Percentiles rank a stretch among this genome's conserved stretches.
phyloP scores from a whole-genome alignment of 1,140 invertebrate genomes.

The Aradophagus sp. region DNA sequence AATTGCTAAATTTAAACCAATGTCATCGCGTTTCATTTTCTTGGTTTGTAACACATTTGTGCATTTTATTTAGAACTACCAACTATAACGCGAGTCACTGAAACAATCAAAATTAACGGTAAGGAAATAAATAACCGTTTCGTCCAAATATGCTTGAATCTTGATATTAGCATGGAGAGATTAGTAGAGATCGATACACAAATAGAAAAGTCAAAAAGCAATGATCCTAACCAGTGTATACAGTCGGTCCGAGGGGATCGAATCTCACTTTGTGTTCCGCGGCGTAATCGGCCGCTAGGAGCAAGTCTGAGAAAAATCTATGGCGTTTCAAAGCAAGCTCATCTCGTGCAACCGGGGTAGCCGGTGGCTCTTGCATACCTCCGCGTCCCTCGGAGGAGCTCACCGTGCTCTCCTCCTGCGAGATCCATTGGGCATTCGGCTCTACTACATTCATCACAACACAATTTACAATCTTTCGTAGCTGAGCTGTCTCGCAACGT shows the following conservation, averaged over 20 bases:
- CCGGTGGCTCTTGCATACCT: constrained; percentile 80
- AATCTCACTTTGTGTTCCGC: constrained; percentile 84
- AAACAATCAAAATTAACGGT: no score
- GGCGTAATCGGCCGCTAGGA: constrained; percentile 81
- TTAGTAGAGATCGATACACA: constrained; percentile 20
- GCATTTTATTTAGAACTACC: no score
- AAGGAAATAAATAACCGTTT: no score
- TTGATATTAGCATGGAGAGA: constrained; percentile 17
- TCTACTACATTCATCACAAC: constrained; percentile 53
- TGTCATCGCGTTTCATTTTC: constrained; percentile 6
- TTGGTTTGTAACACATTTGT: no score
- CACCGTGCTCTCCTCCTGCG: constrained; percentile 70
- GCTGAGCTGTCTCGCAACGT: no score
- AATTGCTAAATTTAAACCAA: constrained; percentile 30
- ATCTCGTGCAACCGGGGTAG: constrained; percentile 84
- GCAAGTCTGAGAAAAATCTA: constrained; percentile 84
- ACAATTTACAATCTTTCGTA: constrained; percentile 28
- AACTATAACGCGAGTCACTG: constrained; percentile 1
- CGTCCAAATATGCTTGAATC: no score
- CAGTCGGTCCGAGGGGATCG: constrained; percentile 81
- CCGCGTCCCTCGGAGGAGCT: constrained; percentile 65
- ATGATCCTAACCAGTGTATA: constrained; percentile 77
- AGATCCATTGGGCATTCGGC: constrained; percentile 66
- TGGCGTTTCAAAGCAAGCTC: constrained; percentile 84
- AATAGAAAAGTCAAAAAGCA: constrained; percentile 43